These are phyloP conservation scores for Bergia puertoricense DNA, from an alignment of 92 coral and sea anemone species.

Conservation along the genomic window DNA sequence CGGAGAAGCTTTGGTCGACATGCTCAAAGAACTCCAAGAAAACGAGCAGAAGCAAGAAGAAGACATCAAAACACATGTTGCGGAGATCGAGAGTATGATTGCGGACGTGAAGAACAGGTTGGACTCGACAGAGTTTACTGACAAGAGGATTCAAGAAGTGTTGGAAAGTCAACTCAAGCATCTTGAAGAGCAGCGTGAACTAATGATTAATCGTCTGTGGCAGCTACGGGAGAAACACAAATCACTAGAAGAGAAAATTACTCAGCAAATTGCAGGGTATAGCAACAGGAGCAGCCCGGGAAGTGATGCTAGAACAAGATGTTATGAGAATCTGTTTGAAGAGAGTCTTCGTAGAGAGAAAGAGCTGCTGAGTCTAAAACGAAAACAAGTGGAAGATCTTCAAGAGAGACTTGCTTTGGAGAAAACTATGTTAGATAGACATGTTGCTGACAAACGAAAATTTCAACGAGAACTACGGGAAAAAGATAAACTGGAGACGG, in stretches of 20 bases:
- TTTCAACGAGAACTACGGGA: slow-evolving; percentile 69
- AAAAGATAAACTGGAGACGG: slow-evolving; percentile 74
- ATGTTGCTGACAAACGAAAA: slow-evolving; percentile 65
- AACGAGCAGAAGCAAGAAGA: slow-evolving; percentile 75
- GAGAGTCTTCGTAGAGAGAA: slow-evolving; percentile 84
- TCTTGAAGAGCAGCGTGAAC: slow-evolving; percentile 72
- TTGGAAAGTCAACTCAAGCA: slow-evolving; percentile 71
- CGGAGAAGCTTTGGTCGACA: slow-evolving; percentile 63
- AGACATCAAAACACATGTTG: slow-evolving; percentile 76
- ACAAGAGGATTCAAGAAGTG: slow-evolving; percentile 69
- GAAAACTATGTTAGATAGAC: slow-evolving; percentile 70
- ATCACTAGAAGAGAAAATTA: slow-evolving; percentile 67
- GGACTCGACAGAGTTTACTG: slow-evolving; percentile 80
- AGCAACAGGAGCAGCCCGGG: slow-evolving; percentile 60
- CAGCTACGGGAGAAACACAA: slow-evolving; percentile 81
- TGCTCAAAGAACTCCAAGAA: slow-evolving; percentile 71
- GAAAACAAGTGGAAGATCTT: slow-evolving; percentile 78
- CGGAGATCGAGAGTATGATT: slow-evolving; percentile 81
- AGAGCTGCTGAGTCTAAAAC: slow-evolving; percentile 69
- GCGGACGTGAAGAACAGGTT: slow-evolving; percentile 73
- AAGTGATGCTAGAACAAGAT: slow-evolving; percentile 54
- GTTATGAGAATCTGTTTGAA: slow-evolving; percentile 72
- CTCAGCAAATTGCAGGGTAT: slow-evolving; percentile 63
- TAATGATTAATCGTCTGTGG: slow-evolving; percentile 75
- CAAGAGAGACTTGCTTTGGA: slow-evolving; percentile 68